Evolutionary conservation across 2,888 invertebrate species (phyloP), one percentile per base, ranked within the genome.

Genomic region (Lacanobia wlatinum): DNA sequence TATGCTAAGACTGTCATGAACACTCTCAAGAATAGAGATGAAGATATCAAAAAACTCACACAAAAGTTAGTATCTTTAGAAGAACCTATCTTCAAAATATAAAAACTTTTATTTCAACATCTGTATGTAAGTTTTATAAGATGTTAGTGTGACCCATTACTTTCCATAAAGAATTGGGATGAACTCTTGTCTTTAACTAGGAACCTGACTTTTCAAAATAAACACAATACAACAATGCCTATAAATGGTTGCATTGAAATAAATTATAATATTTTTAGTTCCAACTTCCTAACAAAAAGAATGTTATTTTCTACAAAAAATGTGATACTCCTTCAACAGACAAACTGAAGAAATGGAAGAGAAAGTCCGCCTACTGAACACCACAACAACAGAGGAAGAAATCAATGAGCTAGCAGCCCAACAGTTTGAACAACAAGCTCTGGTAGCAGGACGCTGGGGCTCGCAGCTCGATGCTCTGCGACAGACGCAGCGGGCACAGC

Each of bases 341-440:
- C 98, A 99, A 96, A 98, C 98, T 55, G 97, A 97, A 87, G 99
- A 99, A 96, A 99, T 99, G 98, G 98, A 98, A 84, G 96, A 97
- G 55, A 98, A 98, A 67, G 97, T 99, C 59, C 97, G 98, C 81
- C 97, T 97, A 67, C 95, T 99, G 62, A 98, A 98, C 89, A 95
- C 97, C 55, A 97, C 97, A 9, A 98, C 97, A 58, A 98, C 98
- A 0, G 98, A 98, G 91, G 97, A 97, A 74, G 97, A 99, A 88
- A 98, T 99, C 67, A 99, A 99, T 91, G 97, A 97, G 82, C 96
- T 99, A 80, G 98, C 98, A 0, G 97, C 97, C 0, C 96, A 97
- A 81, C 98, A 99, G 91, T 98, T 98, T 88, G 98, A 98, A 87
- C 97, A 98, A 79, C 98, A 98, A 89, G 97, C 98, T 87, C 96